These are phyloP conservation scores for Drosophila malerkotliana DNA, from an alignment of 1,140 invertebrate species.

Conservation along the genomic window DNA sequence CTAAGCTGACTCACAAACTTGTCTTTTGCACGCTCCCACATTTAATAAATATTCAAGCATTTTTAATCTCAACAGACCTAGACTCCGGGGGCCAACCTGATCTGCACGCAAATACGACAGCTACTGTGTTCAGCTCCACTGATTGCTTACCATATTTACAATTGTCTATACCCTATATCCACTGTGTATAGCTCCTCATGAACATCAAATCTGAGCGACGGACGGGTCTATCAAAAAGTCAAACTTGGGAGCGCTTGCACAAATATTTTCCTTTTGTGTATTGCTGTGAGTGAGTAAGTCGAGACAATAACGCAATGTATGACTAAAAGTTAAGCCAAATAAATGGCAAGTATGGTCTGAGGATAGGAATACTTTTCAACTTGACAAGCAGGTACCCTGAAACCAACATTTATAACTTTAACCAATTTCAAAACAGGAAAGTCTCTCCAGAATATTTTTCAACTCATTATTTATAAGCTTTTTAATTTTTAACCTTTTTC, in stretches of 20 bases:
- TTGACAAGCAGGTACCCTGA: neutral
- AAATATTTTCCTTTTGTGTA: constrained; percentile 56
- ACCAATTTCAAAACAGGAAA: neutral
- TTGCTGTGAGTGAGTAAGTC: constrained; percentile 26
- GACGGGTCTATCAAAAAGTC: constrained; percentile 17
- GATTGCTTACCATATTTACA: constrained; percentile 40
- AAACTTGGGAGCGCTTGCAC: constrained; percentile 58
- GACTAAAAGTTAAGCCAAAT: constrained; percentile 19
- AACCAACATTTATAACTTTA: neutral
- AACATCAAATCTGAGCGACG: constrained; percentile 18
- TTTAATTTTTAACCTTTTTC: neutral
- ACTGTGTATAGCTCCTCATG: constrained; percentile 29
- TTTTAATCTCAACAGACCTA: constrained; percentile 61
- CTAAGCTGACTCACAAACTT: constrained; percentile 74
- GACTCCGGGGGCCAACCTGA: constrained; percentile 17
- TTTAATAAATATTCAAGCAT: constrained; percentile 80
- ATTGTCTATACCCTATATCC: constrained; percentile 55
- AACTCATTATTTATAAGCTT: too few relatives aligned
- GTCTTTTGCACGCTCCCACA: constrained; percentile 77
- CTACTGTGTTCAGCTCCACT: constrained; percentile 70
- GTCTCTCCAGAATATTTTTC: too few relatives aligned
- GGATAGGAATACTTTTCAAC: neutral
- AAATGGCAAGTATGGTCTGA: constrained; percentile 4
- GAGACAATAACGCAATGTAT: constrained; percentile 15
- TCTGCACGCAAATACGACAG: constrained; percentile 36